These are phyloP conservation scores for Cnemophilus loriae DNA, from an alignment of 2,113 vertebrate species.

Conservation along the genomic window DNA sequence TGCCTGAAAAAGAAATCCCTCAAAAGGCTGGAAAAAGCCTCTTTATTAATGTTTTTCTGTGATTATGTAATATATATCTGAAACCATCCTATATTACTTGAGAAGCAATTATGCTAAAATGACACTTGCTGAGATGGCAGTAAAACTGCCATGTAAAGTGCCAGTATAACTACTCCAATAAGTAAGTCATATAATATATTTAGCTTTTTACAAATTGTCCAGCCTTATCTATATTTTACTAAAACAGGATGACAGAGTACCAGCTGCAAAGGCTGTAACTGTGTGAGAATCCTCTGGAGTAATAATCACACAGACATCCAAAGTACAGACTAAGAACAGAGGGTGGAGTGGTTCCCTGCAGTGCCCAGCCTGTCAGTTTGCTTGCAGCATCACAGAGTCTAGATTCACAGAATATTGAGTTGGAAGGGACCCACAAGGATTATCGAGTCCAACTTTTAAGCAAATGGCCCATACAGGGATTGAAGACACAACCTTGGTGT, in stretches of 20 bases:
- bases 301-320: not conserved
- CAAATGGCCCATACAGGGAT: not conserved
- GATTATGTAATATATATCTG: not conserved
- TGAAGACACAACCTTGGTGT: not conserved
- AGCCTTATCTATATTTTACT: not conserved
- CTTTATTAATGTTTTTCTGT: not conserved
- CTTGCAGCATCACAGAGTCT: not conserved
- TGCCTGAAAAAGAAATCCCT: not conserved
- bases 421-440: not conserved
- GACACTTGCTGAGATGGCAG: not conserved
- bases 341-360: not conserved
- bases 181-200: not conserved
- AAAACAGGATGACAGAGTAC: not conserved
- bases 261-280: not conserved
- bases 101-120: not conserved
- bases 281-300: no score
- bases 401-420: not conserved
- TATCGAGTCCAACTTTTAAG: not conserved
- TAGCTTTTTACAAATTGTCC: not conserved
- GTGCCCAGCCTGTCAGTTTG: not conserved
- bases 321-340: not conserved
- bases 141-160: not conserved
- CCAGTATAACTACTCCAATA: not conserved
- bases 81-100: not conserved
- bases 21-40: not conserved